These are phyloP conservation scores for Periphyllus acericola DNA, from an alignment of 2,888 invertebrate species.

Conservation along the genomic window DNA sequence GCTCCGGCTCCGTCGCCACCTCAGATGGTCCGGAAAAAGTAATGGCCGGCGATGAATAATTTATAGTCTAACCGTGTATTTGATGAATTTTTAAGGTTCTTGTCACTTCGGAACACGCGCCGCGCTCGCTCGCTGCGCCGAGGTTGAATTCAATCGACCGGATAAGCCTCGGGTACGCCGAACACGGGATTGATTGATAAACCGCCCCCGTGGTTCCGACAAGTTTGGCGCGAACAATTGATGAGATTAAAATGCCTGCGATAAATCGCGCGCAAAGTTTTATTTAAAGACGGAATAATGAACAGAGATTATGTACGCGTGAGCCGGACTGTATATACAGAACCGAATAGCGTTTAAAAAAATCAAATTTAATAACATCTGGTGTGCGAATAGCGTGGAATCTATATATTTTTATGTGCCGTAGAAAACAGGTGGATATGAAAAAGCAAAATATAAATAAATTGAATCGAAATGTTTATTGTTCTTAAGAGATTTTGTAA, in stretches of 20 bases:
- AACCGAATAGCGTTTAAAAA: background rate
- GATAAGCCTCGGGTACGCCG: conserved; percentile 24
- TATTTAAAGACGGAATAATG: conserved; percentile 2
- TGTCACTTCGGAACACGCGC: conserved; percentile 8
- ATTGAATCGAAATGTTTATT: too few relatives aligned
- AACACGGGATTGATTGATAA: conserved; percentile 51
- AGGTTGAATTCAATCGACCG: conserved; percentile 56
- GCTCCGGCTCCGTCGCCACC: background rate
- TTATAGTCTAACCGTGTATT: conserved; percentile 42
- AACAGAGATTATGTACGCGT: background rate
- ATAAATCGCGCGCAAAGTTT: conserved; percentile 30
- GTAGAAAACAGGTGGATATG: too few relatives aligned
- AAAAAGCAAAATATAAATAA: too few relatives aligned
- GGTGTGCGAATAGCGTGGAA: background rate
- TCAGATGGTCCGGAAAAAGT: conserved; percentile 25
- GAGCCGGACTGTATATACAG: background rate
- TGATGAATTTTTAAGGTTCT: conserved; percentile 54
- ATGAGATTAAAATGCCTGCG: conserved; percentile 39
- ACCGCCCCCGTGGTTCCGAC: conserved; percentile 3
- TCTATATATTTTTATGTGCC: background rate
- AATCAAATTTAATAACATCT: background rate
- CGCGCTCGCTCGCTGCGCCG: background rate
- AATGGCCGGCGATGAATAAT: conserved; percentile 54
- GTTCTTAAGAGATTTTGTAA: too few relatives aligned
- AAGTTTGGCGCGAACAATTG: conserved; percentile 13